These are phyloP conservation scores for Orussus abietinus DNA, from an alignment of 1,140 invertebrate genomes.

Conservation along the genomic window DNA sequence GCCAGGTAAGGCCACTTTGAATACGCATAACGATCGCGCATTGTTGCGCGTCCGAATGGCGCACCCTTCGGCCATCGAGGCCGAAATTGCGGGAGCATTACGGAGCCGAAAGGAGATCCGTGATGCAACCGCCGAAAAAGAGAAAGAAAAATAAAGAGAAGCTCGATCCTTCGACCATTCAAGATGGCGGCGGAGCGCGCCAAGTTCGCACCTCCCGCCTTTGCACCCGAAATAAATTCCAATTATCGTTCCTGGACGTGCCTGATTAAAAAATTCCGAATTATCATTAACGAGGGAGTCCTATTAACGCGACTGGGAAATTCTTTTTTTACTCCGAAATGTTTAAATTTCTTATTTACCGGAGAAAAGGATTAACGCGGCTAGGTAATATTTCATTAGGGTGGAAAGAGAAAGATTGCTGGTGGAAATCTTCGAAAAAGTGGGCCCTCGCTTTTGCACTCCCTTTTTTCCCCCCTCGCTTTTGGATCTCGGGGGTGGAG, in stretches of 20 bases:
- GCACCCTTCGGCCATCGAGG: neutral
- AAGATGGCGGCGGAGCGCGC: slow-evolving; percentile 2
- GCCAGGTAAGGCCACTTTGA: slow-evolving; percentile 10
- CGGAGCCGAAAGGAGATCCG: neutral
- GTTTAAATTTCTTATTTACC: no score
- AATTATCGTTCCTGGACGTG: no score
- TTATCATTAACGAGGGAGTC: no score
- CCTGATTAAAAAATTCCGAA: no score
- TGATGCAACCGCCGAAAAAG: slow-evolving; percentile 1
- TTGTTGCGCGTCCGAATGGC: slow-evolving; percentile 7
- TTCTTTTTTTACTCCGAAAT: no score
- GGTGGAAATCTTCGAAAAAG: slow-evolving; percentile 9
- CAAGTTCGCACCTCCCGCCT: no score
- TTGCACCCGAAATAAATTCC: no score
- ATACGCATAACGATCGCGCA: slow-evolving; percentile 11
- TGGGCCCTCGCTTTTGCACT: neutral
- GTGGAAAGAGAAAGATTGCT: no score
- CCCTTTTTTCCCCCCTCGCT: slow-evolving; percentile 6
- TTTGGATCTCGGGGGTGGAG: no score
- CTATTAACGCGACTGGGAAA: no score
- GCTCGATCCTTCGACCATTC: neutral
- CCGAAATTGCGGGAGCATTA: slow-evolving; percentile 1
- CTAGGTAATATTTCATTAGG: no score
- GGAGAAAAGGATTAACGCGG: no score
- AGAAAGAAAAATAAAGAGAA: slow-evolving; percentile 1